Conservation (phyloP, 2,888 invertebrate genomes). For the Serripes groenlandicus region DNA sequence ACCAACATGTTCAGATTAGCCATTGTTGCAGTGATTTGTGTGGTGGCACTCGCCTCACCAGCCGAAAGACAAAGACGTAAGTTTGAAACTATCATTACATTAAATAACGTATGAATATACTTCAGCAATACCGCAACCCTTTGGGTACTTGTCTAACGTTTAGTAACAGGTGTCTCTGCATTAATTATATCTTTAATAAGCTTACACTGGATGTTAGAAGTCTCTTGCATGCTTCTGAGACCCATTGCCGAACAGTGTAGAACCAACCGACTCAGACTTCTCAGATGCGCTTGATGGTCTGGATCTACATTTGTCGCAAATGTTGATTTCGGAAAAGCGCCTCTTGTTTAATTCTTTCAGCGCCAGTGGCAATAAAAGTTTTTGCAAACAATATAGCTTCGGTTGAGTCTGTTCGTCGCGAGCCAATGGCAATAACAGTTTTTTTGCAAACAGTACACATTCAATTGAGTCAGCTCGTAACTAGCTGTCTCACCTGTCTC, state of each 20-base stretch:
- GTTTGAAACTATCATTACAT: constrained; percentile 10
- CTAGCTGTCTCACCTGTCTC: too few species aligned
- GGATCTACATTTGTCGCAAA: background rate
- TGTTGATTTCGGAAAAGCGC: too few species aligned
- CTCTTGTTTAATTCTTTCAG: too few species aligned
- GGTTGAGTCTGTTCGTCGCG: too few species aligned
- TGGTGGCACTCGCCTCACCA: constrained; percentile 40
- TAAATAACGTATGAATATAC: background rate
- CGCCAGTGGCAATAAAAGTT: too few species aligned
- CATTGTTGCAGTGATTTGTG: constrained; percentile 51
- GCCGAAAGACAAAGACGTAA: constrained; percentile 59
- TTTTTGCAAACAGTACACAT: too few species aligned
- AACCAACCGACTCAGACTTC: background rate
- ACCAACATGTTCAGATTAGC: constrained; percentile 45
- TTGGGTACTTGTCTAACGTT: background rate
- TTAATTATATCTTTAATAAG: background rate
- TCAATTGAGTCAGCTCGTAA: too few species aligned
- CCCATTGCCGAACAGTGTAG: too few species aligned
- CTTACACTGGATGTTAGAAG: too few species aligned
- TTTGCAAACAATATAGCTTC: too few species aligned
- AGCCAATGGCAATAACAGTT: too few species aligned
- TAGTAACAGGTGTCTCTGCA: background rate
- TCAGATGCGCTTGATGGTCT: background rate
- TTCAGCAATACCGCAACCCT: background rate
- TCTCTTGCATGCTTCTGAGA: too few species aligned